Evolutionary conservation across 2,797 vertebrate genomes (phyloP).

Genomic region (Micrastur ruficollis): DNA sequence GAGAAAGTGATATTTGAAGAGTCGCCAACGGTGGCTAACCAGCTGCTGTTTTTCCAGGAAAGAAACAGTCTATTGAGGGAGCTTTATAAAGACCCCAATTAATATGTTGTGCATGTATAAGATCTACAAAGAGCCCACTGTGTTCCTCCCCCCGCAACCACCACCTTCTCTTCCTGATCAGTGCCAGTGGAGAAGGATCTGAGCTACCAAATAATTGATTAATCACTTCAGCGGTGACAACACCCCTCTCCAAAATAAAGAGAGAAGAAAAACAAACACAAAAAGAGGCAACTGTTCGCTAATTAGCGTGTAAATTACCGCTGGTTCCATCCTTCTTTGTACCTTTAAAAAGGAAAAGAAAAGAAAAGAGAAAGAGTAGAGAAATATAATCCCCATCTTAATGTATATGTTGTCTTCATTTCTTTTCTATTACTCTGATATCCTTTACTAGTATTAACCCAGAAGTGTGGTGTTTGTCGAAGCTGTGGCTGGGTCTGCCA

Average conservation of each 20-base stretch:
- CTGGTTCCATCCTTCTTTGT: constrained; percentile 72
- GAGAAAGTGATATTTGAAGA: constrained; percentile 72
- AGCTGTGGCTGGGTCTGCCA: constrained; percentile 64
- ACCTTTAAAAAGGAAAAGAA: constrained; percentile 38
- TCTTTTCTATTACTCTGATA: constrained; percentile 64
- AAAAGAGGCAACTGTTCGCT: constrained; percentile 72
- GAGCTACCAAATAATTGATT: constrained; percentile 75
- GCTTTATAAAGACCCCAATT: constrained; percentile 75
- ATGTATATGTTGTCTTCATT: constrained; percentile 66
- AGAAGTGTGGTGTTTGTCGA: constrained; percentile 61
- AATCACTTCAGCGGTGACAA: constrained; percentile 72
- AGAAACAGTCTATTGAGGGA: constrained; percentile 74
- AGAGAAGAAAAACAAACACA: constrained; percentile 72
- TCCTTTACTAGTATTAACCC: constrained; percentile 60
- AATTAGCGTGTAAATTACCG: constrained; percentile 76
- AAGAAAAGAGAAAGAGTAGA: constrained; percentile 42
- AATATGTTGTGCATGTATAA: constrained; percentile 75
- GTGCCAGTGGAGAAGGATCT: constrained; percentile 67
- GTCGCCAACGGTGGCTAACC: constrained; percentile 70
- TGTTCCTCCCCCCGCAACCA: constrained; percentile 66
- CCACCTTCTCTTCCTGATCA: constrained; percentile 52
- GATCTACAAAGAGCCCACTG: constrained; percentile 78
- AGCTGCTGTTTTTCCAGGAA: constrained; percentile 73
- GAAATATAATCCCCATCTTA: constrained; percentile 66
- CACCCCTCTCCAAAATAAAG: constrained; percentile 56